Evolutionary conservation across 2,797 vertebrate species (phyloP).

Genomic region (Periparus ater): DNA sequence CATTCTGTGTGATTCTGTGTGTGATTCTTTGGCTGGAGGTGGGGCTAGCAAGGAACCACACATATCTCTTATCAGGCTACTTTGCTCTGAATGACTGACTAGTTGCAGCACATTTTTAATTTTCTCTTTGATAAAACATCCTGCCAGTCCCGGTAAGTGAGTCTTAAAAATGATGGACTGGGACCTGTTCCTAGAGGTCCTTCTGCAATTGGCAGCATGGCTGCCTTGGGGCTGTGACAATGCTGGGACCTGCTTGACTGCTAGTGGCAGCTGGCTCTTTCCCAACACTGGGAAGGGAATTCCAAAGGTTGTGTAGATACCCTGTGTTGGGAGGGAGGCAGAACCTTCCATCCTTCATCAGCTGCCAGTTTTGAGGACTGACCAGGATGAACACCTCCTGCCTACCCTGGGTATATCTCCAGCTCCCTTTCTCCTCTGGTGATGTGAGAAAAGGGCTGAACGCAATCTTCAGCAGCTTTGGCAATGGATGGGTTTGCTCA

Average conservation of each 20-base stretch:
- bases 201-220: neutral
- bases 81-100: neutral
- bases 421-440: neutral
- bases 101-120: neutral
- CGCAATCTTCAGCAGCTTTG: neutral
- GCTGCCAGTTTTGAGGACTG: neutral
- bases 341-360: neutral
- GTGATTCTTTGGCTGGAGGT: neutral
- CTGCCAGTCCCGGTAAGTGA: neutral
- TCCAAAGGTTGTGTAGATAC: rapidly evolving
- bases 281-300: neutral
- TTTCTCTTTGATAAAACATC: neutral
- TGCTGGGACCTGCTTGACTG: too few relatives aligned
- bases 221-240: neutral
- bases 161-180: neutral
- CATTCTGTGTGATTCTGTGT: neutral
- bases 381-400: neutral
- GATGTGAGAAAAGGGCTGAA: neutral
- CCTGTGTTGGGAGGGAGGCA: neutral
- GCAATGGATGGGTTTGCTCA: neutral
- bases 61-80: neutral
- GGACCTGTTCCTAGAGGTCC: neutral
- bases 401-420: neutral
- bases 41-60: rapidly evolving
- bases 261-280: neutral